These are phyloP conservation scores for Vultur gryphus DNA, from an alignment of 2,797 vertebrate genomes.

Conservation along the genomic window DNA sequence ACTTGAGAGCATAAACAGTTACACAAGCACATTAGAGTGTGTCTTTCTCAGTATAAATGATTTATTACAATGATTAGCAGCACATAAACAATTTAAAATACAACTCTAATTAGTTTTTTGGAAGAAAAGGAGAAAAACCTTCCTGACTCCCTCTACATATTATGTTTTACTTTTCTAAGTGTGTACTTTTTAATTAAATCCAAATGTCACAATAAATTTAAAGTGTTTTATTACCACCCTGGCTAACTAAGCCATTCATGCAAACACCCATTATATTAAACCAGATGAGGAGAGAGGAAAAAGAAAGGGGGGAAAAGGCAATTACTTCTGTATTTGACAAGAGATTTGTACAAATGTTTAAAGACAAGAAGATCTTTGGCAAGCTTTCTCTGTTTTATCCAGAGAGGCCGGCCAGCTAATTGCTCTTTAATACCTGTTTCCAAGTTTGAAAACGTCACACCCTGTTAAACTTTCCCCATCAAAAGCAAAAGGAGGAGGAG, in stretches of 20 bases:
- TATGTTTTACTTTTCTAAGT: slow-evolving; percentile 83
- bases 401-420: slow-evolving; percentile 29
- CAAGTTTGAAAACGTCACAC: neutral
- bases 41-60: slow-evolving; percentile 85
- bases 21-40: slow-evolving; percentile 79
- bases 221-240: slow-evolving; percentile 80
- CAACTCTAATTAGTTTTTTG: slow-evolving; percentile 84
- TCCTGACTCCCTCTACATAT: slow-evolving; percentile 74
- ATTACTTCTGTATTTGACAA: slow-evolving; percentile 66
- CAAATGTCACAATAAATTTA: slow-evolving; percentile 85
- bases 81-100: slow-evolving; percentile 88
- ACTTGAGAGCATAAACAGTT: slow-evolving; percentile 81
- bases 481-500: neutral
- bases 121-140: slow-evolving; percentile 77
- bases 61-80: slow-evolving; percentile 85
- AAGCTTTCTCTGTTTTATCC: slow-evolving; percentile 43
- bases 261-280: slow-evolving; percentile 70
- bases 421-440: slow-evolving; percentile 50
- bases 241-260: slow-evolving; percentile 76
- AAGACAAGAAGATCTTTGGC: slow-evolving; percentile 63
- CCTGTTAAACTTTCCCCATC: neutral
- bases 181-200: slow-evolving; percentile 86
- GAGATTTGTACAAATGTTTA: slow-evolving; percentile 66
- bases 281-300: slow-evolving; percentile 43
- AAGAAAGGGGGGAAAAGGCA: neutral